Evolutionary conservation across 2,797 vertebrate species (phyloP).

Genomic region (Glossophaga mutica): DNA sequence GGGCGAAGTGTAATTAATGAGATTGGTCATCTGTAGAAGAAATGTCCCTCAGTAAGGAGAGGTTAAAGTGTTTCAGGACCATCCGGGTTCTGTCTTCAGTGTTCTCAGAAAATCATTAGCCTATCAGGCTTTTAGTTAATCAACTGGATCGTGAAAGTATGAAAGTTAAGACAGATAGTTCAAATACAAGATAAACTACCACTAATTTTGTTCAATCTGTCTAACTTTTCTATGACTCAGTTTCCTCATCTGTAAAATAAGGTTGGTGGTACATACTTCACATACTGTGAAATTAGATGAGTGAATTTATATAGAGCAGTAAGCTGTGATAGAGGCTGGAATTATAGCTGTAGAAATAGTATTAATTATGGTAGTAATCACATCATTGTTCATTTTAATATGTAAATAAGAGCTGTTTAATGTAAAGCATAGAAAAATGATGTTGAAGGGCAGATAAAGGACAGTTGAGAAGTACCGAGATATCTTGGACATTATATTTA

Average conservation of each 20-base stretch:
- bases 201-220: neutral
- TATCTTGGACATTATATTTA: neutral
- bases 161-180: neutral
- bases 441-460: neutral
- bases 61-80: neutral
- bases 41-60: neutral
- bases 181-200: neutral
- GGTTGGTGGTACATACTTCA: neutral
- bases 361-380: neutral
- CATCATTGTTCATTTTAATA: neutral
- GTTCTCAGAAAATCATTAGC: neutral
- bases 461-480: neutral
- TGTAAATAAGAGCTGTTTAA: neutral
- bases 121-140: neutral
- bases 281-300: neutral
- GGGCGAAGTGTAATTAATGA: conserved; percentile 60
- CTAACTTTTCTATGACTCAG: neutral
- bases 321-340: neutral
- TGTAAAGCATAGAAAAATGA: neutral
- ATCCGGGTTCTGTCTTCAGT: neutral
- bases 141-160: neutral
- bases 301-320: neutral
- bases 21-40: conserved; percentile 48
- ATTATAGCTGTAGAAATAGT: neutral
- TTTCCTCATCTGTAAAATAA: conserved; percentile 20